A percentile compares a stretch with the other conserved stretches of the same genome.
Conservation (phyloP, 2,888 invertebrate genomes). For the Rhimphoctona megacephalus region DNA sequence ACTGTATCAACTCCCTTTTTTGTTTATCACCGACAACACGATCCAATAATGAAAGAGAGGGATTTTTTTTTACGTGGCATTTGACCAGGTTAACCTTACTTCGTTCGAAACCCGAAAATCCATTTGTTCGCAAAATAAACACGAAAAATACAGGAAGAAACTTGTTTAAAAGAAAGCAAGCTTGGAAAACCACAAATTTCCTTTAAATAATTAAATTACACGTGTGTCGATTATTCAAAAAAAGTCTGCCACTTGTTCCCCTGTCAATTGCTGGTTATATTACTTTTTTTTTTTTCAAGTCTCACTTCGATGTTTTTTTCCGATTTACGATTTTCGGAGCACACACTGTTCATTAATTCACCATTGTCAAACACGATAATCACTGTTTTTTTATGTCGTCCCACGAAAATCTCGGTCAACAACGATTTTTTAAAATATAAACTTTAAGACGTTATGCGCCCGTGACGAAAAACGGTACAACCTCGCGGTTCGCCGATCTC, state of each 20-base stretch:
- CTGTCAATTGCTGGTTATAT: slow-evolving; percentile 72
- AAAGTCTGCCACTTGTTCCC: slow-evolving; percentile 61
- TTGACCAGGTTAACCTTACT: slow-evolving; percentile 50
- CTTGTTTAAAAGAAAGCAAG: not conserved
- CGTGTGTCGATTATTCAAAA: slow-evolving; percentile 9
- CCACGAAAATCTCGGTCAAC: slow-evolving; percentile 22
- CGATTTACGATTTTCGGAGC: not conserved
- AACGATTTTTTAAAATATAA: slow-evolving; percentile 31
- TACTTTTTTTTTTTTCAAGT: slow-evolving; percentile 35
- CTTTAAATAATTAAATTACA: not conserved
- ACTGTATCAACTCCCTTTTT: slow-evolving; percentile 68
- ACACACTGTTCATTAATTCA: slow-evolving; percentile 3
- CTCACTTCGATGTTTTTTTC: slow-evolving; percentile 1
- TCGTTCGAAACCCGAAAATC: slow-evolving; percentile 25
- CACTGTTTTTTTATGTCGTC: not conserved
- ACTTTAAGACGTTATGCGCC: slow-evolving; percentile 41
- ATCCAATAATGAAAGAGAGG: slow-evolving; percentile 33
- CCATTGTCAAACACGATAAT: not conserved
- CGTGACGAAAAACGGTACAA: slow-evolving; percentile 67
- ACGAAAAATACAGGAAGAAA: slow-evolving; percentile 2
- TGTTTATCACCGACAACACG: slow-evolving; percentile 30
- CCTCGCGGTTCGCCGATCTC: slow-evolving; percentile 66
- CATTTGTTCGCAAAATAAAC: slow-evolving; percentile 49
- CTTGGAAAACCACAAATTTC: not conserved
- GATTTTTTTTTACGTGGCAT: slow-evolving; percentile 69